phyloP scores from a whole-genome alignment of 2,888 invertebrate species.

The Dicranocentrus wangi region DNA sequence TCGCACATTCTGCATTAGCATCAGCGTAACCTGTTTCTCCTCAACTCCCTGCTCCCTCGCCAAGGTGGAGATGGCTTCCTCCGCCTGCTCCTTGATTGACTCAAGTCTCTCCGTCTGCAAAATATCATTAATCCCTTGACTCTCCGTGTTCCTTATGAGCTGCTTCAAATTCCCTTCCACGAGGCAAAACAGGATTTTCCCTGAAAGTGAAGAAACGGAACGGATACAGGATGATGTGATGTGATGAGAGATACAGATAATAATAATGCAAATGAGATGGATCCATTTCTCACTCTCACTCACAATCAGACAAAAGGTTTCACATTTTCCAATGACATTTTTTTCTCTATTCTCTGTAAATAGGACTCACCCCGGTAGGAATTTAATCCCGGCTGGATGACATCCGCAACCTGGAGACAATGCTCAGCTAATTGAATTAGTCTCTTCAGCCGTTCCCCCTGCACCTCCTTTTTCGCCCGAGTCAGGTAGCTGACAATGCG shows the following conservation, averaged over 20 bases:
- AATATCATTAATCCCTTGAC: constrained; percentile 36
- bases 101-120: constrained; percentile 46
- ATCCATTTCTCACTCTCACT: too few relatives aligned
- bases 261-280: not conserved
- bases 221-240: constrained; percentile 17
- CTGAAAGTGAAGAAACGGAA: constrained; percentile 50
- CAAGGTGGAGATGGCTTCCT: constrained; percentile 57
- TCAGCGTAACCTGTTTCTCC: constrained; percentile 47
- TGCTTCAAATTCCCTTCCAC: constrained; percentile 67
- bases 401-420: constrained; percentile 66
- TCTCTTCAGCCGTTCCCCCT: constrained; percentile 52
- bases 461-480: constrained; percentile 56
- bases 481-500: constrained; percentile 64
- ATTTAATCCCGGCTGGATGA: constrained; percentile 69
- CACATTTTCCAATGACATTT: too few relatives aligned
- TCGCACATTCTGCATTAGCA: constrained; percentile 47
- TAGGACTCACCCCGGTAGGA: constrained; percentile 65
- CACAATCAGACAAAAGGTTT: not conserved
- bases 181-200: constrained; percentile 68
- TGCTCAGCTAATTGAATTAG: constrained; percentile 67
- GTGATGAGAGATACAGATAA: not conserved
- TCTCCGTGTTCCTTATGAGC: constrained; percentile 48
- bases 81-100: constrained; percentile 38
- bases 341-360: not conserved
- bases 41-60: constrained; percentile 48